Evolutionary conservation across 2,888 invertebrate species (phyloP).

Genomic region (Philereme transversata): DNA sequence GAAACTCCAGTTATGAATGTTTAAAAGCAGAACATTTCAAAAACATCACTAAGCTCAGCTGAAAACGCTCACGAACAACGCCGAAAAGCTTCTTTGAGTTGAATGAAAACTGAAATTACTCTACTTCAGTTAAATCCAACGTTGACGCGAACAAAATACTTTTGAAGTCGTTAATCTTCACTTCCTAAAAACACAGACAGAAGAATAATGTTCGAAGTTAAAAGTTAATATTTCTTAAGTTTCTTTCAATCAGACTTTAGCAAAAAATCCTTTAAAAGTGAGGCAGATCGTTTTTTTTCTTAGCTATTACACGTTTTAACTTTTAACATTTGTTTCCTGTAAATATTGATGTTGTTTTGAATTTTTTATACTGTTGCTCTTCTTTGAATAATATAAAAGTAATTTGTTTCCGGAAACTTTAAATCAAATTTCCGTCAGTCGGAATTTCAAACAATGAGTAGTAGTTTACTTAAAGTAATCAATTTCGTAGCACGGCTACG

Average conservation of each 20-base stretch:
- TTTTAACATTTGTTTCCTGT: slow-evolving; percentile 15
- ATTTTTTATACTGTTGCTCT: slow-evolving; percentile 8
- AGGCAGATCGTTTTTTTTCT: slow-evolving; percentile 9
- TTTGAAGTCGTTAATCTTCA: slow-evolving; percentile 36
- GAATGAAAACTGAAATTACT: slow-evolving; percentile 22
- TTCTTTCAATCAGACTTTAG: slow-evolving; percentile 28
- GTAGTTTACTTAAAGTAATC: not conserved
- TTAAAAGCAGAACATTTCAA: no score
- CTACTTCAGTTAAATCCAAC: slow-evolving; percentile 20
- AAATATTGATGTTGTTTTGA: slow-evolving; percentile 20
- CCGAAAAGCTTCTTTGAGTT: slow-evolving; percentile 6
- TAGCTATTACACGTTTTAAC: slow-evolving; percentile 3
- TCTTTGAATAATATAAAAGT: slow-evolving; percentile 3
- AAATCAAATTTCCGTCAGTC: not conserved
- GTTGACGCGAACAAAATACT: slow-evolving; percentile 26
- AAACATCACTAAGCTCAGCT: not conserved
- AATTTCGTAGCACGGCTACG: slow-evolving; percentile 12
- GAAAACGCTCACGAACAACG: not conserved
- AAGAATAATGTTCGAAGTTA: slow-evolving; percentile 37
- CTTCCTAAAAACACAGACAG: slow-evolving; percentile 32
- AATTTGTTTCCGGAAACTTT: slow-evolving; percentile 1
- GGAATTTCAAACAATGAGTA: not conserved
- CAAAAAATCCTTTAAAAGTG: slow-evolving; percentile 29
- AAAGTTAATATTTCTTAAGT: slow-evolving; percentile 35
- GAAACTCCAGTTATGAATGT: no score